These are phyloP conservation scores for Spatula clypeata DNA, from an alignment of 2,797 vertebrate genomes.

Conservation along the genomic window DNA sequence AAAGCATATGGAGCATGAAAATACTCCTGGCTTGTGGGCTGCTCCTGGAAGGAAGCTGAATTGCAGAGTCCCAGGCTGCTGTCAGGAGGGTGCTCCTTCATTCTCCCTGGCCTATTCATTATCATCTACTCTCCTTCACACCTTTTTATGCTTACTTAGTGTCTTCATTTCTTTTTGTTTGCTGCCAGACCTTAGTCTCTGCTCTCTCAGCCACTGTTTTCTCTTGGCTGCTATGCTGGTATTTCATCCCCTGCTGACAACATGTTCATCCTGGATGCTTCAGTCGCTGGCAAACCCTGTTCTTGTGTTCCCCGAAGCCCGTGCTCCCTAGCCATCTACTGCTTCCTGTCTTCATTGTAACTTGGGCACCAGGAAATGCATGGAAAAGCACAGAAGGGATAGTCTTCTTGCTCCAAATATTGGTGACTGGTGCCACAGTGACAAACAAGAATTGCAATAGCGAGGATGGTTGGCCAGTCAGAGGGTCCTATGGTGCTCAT, in stretches of 20 bases:
- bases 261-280: background rate
- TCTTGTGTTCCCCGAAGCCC: fast-evolving
- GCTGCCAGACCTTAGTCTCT: background rate
- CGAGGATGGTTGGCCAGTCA: background rate
- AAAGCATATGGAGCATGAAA: background rate
- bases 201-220: background rate
- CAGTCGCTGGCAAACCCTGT: background rate
- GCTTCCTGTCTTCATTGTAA: background rate
- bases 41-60: background rate
- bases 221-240: background rate
- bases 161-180: background rate
- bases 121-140: background rate
- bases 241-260: background rate
- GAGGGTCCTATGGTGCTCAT: fast-evolving
- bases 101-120: background rate
- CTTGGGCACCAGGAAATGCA: background rate
- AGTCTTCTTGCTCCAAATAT: background rate
- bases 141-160: background rate
- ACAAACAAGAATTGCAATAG: background rate
- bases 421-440: background rate
- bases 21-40: background rate
- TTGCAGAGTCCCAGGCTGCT: background rate
- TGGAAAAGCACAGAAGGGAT: fast-evolving
- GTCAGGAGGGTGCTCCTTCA: background rate
- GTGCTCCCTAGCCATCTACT: background rate